Base-by-base conservation (phyloP, 2,888 invertebrate species). In the Ptilodon capucinus region DNA sequence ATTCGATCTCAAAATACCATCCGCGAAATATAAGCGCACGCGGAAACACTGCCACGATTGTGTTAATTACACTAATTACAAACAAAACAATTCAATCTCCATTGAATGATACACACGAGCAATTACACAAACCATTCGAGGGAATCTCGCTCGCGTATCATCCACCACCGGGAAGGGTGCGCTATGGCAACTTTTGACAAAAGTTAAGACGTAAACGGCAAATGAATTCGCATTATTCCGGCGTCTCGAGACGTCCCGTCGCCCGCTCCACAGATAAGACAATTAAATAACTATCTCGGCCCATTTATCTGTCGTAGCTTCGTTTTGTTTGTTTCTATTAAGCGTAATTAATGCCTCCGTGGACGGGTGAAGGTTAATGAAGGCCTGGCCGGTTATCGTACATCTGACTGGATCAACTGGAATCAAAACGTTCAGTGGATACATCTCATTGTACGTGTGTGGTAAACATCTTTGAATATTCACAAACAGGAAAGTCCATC, bases 281-380 rank as follows among this genome's bases (percentile, higher is more conserved):
- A 84, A 85, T 86, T 85, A 86, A 86, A 87, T 81, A 86, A 85
- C 85, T 86, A 85, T 86, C 86, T 85, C 68, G 66, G 67, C 64
- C 81, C 81, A 85, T 88, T 86, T 86, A 86, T 86, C 84, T 80
- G 81, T 70, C 71, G 71, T 76, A 81, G 81, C 81, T 70, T 79
- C 68, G 77, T 83, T 84, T 82, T 86, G 86, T 88, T 86, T 88
- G 87, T 88, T 88, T 86, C 86, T 85, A 84, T 87, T 86, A 83
- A 74, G 72, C 68, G 81, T 86, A 87, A 89, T 88, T 79, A 88
- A 86, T 84, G 83, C 74, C 69, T 71, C 61, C 47, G 74, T 69
- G 68, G 78, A 74, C 76, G 75, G 74, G 73, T 76, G 76, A 80
- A 86, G 86, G 88, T 88, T 86, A 87, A 86, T 84, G 84, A 82